These are phyloP conservation scores for Dendrophyllia cribrosa DNA, from an alignment of 64 coral and sea anemone genomes.

Conservation along the genomic window DNA sequence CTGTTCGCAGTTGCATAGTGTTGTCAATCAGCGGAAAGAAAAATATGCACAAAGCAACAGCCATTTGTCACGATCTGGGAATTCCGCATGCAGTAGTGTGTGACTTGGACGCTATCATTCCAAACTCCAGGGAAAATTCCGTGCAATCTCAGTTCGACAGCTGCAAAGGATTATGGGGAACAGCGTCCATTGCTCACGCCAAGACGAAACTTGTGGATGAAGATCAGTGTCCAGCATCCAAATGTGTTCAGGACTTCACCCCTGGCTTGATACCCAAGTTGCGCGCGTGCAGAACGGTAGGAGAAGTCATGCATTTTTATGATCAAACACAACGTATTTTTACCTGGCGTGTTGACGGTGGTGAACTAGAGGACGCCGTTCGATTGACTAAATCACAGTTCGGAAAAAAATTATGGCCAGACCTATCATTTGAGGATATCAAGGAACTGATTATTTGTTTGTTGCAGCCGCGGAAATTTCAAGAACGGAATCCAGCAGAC, in stretches of 20 bases:
- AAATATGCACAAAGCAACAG: slow-evolving; percentile 86
- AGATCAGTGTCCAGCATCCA: slow-evolving; percentile 78
- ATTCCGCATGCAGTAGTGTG: slow-evolving; percentile 89
- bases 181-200: slow-evolving; percentile 64
- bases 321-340: slow-evolving; percentile 78
- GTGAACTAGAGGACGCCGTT: slow-evolving; percentile 93
- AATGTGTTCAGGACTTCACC: slow-evolving; percentile 62
- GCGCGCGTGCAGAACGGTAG: slow-evolving; percentile 59
- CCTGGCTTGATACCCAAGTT: slow-evolving; percentile 63
- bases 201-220: slow-evolving; percentile 82
- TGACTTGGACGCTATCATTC: slow-evolving; percentile 91
- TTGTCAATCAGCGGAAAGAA: slow-evolving; percentile 88
- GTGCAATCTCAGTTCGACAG: slow-evolving; percentile 87
- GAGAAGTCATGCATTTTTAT: slow-evolving; percentile 87
- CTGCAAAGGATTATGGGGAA: slow-evolving; percentile 74
- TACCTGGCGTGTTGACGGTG: slow-evolving; percentile 79
- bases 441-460: slow-evolving; percentile 69
- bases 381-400: slow-evolving; percentile 82
- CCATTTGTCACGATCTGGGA: slow-evolving; percentile 86
- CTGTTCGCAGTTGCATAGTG: slow-evolving; percentile 76
- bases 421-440: slow-evolving; percentile 65
- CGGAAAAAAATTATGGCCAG: slow-evolving; percentile 93
- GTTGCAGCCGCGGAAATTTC: slow-evolving; percentile 66
- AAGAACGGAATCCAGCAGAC: slow-evolving; percentile 46
- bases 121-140: slow-evolving; percentile 89